Conservation (phyloP, 2,113 vertebrate species). For the Macquaria ambigua region DNA sequence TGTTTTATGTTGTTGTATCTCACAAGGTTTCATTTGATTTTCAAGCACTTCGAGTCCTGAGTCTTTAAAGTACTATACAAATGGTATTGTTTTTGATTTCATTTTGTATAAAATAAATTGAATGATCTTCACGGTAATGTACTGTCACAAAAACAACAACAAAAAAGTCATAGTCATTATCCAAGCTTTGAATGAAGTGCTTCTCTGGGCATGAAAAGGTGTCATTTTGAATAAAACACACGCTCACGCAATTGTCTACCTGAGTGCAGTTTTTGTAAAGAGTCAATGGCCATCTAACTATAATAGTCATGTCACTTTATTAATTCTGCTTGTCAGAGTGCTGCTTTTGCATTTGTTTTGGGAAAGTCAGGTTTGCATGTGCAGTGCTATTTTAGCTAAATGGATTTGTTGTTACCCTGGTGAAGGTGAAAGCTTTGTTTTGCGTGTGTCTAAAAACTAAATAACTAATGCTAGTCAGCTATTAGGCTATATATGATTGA, state of each 20-base stretch:
- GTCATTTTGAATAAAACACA: slow-evolving; percentile 37
- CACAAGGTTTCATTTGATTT: slow-evolving; percentile 17
- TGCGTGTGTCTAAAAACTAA: slow-evolving; percentile 30
- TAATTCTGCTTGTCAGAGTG: slow-evolving; percentile 44
- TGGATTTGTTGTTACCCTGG: slow-evolving; percentile 46
- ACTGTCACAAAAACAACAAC: neutral
- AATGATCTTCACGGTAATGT: slow-evolving; percentile 17
- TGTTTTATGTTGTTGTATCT: neutral
- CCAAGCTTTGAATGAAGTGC: slow-evolving; percentile 14
- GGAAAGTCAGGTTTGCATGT: slow-evolving; percentile 24
- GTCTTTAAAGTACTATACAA: slow-evolving; percentile 3
- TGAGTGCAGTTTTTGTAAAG: slow-evolving; percentile 36
- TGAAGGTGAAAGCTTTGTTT: slow-evolving; percentile 58
- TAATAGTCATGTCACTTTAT: slow-evolving; percentile 45
- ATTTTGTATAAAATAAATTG: neutral
- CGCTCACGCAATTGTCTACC: neutral
- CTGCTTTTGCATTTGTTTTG: slow-evolving; percentile 41
- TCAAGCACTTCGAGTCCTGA: neutral
- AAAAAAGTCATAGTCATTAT: slow-evolving; percentile 29
- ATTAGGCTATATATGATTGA: slow-evolving; percentile 61
- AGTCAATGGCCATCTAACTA: slow-evolving; percentile 28
- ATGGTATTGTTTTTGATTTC: slow-evolving; percentile 12
- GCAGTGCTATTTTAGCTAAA: slow-evolving; percentile 40
- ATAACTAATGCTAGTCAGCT: slow-evolving; percentile 52
- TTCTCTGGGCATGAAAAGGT: slow-evolving; percentile 7